Percentiles rank a stretch among this genome's conserved stretches.
Conservation (phyloP, 2,888 invertebrate species). For the Leptogaster cylindrica region DNA sequence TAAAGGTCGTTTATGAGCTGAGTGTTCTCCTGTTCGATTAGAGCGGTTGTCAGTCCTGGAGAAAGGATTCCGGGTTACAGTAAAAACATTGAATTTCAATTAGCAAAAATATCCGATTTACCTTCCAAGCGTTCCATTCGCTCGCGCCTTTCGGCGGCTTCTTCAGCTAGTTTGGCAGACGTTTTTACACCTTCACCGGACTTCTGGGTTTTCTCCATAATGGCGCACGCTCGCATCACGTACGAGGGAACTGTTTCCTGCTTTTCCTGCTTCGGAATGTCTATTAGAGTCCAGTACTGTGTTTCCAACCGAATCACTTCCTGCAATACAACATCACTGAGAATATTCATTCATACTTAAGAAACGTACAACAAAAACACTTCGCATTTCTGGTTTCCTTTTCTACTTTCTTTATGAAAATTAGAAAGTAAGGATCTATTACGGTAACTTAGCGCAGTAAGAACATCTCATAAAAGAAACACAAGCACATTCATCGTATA, state of each 20-base stretch:
- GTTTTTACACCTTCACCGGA: constrained; percentile 89
- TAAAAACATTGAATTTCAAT: too few relatives aligned
- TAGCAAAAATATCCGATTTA: too few relatives aligned
- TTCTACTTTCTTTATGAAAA: too few relatives aligned
- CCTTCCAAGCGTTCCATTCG: constrained; percentile 86
- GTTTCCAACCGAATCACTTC: constrained; percentile 90
- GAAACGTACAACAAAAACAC: not conserved
- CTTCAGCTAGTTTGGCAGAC: constrained; percentile 82
- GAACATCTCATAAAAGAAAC: too few relatives aligned
- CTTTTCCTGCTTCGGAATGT: constrained; percentile 92
- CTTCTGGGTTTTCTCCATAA: constrained; percentile 91
- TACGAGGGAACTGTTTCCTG: constrained; percentile 92
- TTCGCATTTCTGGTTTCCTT: not conserved
- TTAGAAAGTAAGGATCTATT: too few relatives aligned
- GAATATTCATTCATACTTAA: not conserved
- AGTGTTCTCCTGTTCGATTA: constrained; percentile 91
- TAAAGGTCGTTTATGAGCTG: constrained; percentile 94
- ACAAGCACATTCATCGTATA: too few relatives aligned
- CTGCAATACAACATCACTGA: constrained; percentile 62
- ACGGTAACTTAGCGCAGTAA: too few relatives aligned
- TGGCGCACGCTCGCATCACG: constrained; percentile 87
- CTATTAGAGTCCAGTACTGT: constrained; percentile 92
- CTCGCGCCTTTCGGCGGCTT: constrained; percentile 83
- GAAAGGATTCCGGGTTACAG: too few relatives aligned
- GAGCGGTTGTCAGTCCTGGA: constrained; percentile 90